Conservation (phyloP, 2,888 invertebrate species). For the Ormyrus nitidulus region DNA sequence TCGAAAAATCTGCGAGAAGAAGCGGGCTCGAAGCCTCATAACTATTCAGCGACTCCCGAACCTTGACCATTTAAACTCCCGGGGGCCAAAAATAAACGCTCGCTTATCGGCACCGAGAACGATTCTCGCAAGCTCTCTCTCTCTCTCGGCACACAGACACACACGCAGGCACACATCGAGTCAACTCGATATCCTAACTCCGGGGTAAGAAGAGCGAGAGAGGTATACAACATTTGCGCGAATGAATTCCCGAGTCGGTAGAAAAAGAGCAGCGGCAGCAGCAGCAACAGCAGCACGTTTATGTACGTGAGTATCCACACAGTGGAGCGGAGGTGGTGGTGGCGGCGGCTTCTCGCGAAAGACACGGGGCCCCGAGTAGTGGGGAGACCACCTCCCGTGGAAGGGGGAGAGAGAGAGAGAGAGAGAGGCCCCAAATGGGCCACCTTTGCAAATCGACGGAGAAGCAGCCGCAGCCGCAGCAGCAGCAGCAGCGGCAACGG, state of each 20-base stretch:
- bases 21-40: no score
- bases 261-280: background rate
- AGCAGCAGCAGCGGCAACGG: background rate
- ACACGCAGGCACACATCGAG: no score
- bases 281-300: background rate
- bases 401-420: background rate
- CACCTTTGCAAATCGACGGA: slow-evolving; percentile 48
- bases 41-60: no score
- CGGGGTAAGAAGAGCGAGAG: background rate
- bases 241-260: slow-evolving; percentile 36
- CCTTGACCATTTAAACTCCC: no score
- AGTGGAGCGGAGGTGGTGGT: slow-evolving; percentile 22
- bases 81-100: no score
- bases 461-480: slow-evolving; percentile 10
- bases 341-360: slow-evolving; percentile 38
- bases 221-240: slow-evolving; percentile 29
- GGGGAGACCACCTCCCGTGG: background rate
- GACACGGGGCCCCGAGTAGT: background rate
- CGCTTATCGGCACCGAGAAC: background rate
- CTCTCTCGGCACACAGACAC: no score
- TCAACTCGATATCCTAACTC: no score
- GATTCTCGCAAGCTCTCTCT: no score
- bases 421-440: slow-evolving; percentile 45
- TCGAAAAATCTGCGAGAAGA: no score
- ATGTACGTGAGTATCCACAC: background rate